Evolutionary conservation across 2,888 invertebrate genomes (phyloP), one percentile per base, ranked within the genome.

Genomic region (Heteromyza rotundicornis): DNA sequence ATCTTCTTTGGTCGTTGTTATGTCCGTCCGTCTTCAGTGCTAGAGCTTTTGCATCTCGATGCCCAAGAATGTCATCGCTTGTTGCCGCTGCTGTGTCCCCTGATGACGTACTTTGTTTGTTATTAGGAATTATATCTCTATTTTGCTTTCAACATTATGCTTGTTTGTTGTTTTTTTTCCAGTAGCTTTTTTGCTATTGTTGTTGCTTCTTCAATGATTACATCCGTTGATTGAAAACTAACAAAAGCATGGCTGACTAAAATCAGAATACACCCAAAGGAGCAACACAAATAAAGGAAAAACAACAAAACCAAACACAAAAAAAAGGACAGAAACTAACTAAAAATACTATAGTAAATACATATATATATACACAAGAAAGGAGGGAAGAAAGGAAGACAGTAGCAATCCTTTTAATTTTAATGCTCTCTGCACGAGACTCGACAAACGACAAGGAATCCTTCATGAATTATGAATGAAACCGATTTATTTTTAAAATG

Each of bases 141-240:
- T 22, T 58, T 58, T 36, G 22, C 51, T 51, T 19, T 47, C 7
- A 27, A 47, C 27, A 19, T 47, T 56, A 22, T 56, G 12, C 36
- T 36, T 56, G 20, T 35, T 65, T 66, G 69, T 69, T 67, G 50
- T 35, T 40, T 40, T 51, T 12, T 59, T 20, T 32, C 35, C 22
- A 67, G 70, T 64, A 36, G 17, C 22, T n/a, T 55, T 55, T 49
- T 50, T 50, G 19, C 20, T 3, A 40, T 73, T 54, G 27, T 50
- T 65, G 62, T 57, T 68, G 66, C 65, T 63, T 65, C 64, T 70
- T 71, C 16, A n/a, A 32, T 22, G 32, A 40, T 40, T 17, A 20
- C 53, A 16, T 53, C 16, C 67, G 69, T 66, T 75, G 75, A 75
- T 76, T 75, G 74, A 75, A 72, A 75, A 76, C 75, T 67, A 76